Evolutionary conservation across 2,888 invertebrate genomes (phyloP).

Genomic region (Drosophila macrothrix): DNA sequence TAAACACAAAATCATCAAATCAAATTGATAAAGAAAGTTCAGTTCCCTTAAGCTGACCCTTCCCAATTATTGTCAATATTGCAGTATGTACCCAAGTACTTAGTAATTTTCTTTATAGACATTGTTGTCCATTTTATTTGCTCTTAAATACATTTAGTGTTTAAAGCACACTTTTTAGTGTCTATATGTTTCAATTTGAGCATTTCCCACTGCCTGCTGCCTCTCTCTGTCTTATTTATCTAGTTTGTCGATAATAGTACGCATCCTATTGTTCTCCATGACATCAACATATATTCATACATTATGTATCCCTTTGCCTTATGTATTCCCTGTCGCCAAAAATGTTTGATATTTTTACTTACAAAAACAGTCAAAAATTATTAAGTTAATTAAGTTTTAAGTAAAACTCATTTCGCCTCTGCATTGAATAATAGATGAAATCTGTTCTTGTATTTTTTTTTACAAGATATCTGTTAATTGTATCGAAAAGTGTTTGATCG

Average conservation of each 20-base stretch:
- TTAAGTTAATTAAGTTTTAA: not conserved
- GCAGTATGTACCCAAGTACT: conserved; percentile 26
- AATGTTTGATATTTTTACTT: not conserved
- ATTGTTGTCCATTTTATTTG: conserved; percentile 16
- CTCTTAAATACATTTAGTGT: conserved; percentile 1
- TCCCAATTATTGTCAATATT: conserved; percentile 8
- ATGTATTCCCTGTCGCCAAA: not conserved
- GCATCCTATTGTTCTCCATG: not conserved
- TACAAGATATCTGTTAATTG: not conserved
- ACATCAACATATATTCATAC: not conserved
- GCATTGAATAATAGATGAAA: not conserved
- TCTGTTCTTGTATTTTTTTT: not conserved
- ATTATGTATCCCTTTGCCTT: not conserved
- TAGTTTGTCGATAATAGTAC: conserved; percentile 1
- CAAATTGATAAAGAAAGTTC: conserved; percentile 23
- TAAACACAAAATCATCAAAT: conserved; percentile 26
- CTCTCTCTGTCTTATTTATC: not conserved
- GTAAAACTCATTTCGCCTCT: not conserved
- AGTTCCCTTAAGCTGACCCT: conserved; percentile 41
- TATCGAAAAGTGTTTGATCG: not conserved
- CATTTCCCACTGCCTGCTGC: conserved; percentile 13
- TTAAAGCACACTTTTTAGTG: conserved; percentile 3
- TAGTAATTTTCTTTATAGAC: conserved; percentile 10
- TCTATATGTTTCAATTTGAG: not conserved
- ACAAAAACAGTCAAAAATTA: not conserved